Base-by-base conservation (phyloP, 1,140 invertebrate species). In the Stratiolaelaps scimitus region DNA sequence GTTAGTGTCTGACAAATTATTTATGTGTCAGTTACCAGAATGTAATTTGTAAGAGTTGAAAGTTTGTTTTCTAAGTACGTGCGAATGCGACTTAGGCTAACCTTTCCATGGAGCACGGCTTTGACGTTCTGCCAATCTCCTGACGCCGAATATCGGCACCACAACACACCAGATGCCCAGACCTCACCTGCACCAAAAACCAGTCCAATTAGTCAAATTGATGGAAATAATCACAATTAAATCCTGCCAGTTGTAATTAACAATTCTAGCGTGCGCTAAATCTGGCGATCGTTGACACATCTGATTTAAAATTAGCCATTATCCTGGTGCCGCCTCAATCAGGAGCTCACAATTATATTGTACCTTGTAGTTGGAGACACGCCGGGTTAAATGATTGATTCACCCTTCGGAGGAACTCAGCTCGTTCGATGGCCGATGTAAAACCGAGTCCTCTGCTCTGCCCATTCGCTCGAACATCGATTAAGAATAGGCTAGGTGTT, bases 101-200 rank as follows among this genome's bases (percentile, higher is more conserved):
- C 53, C 53, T 60, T 60, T 60, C 53, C 53, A 10, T 60, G 53
- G 15, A 60, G 2, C 2, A 60, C 53, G 34, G 53, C 53, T 60
- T 60, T 60, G 53, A 60, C 53, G 26, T 60, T 60, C 34, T 60
- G 53, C 53, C 53, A 60, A 23, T 60, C 53, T 34, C 53, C 53
- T 2, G 53, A 60, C 10, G 53, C 53, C 1, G 53, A 60, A 2
- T 17, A 60, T 17, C 53, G 26, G 10, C 53, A 60, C 13, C 13
- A 29, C 4, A 60, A 23, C 17, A 23, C 23, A 4, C 53, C 53
- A 34, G 53, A 60, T 10, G 53, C 53, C 53, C 53, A 60, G 15
- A 60, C 23, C 23, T 60, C 53, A 20, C 53, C 53, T 60, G 53
- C 13, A 48, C 7, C 15, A 60, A 23, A n/a, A n/a, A n/a, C n/a